Evolutionary conservation across 2,888 invertebrate genomes (phyloP), one percentile per base, ranked within the genome.

Genomic region (Theretra japonica): DNA sequence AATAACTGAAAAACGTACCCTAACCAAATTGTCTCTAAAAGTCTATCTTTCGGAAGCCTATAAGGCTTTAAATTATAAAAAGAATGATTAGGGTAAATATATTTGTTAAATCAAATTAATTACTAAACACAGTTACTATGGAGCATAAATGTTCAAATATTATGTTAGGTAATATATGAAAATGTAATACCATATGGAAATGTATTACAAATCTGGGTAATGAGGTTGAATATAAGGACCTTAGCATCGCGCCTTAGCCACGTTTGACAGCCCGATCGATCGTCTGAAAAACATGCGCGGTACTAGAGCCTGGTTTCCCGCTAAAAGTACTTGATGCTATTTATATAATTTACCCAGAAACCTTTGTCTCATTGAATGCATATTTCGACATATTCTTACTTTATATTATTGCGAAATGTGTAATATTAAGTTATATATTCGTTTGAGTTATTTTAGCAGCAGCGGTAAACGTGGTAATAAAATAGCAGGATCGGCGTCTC

Each of bases 231-330:
- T 69, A 58, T 69, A 59, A 73, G 75, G 76, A 79, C 76, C 23
- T 79, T 76, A 73, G 75, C 75, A 73, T 72, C 75, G 75, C 75
- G 72, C 69, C 75, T 77, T 71, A 57, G 72, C 74, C 75, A 53
- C 65, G 75, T 77, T 80, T 83, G 85, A 80, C 82, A 79, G 75
- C 57, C 72, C 76, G 80, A 89, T 90, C 87, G 90, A 90, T 89
- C 80, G 74, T 72, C 30, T 68, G 71, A 59, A 78, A 83, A 82
- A 78, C 90, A 87, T 89, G 90, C 90, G 90, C 88, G 76, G 71
- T 86, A 77, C 79, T 77, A 72, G 70, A 71, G 71, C 72, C 73
- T 75, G 59, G 75, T 74, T 83, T 85, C 85, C 85, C 88, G 88
- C 86, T 83, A 77, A 86, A 86, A 83, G 73, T 75, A 33, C 23